Conservation (phyloP, 2,888 invertebrate species). For the Lottia scabra region DNA sequence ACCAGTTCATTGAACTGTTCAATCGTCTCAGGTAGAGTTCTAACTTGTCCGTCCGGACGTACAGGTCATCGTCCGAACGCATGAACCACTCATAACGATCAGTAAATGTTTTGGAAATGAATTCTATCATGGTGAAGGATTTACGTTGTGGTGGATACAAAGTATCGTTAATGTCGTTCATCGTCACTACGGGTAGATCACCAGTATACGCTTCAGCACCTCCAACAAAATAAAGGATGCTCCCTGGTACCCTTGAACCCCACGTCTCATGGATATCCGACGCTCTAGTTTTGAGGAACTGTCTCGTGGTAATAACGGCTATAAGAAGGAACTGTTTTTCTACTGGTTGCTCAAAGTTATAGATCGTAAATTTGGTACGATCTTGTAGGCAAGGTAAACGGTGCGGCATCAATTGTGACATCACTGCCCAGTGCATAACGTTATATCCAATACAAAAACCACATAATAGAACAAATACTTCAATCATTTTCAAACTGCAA, state of each 20-base stretch:
- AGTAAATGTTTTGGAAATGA: constrained; percentile 78
- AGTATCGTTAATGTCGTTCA: constrained; percentile 85
- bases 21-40: constrained; percentile 85
- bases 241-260: constrained; percentile 89
- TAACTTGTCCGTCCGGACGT: constrained; percentile 85
- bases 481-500: too few relatives aligned
- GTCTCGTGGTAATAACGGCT: constrained; percentile 96
- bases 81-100: constrained; percentile 85
- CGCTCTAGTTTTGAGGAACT: constrained; percentile 88
- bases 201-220: constrained; percentile 74
- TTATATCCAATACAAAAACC: too few relatives aligned
- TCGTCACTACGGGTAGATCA: constrained; percentile 78
- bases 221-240: constrained; percentile 85
- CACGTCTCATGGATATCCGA: constrained; percentile 92
- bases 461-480: too few relatives aligned
- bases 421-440: too few relatives aligned
- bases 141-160: constrained; percentile 98
- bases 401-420: too few relatives aligned
- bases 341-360: too few relatives aligned
- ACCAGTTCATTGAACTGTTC: constrained; percentile 86
- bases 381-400: too few relatives aligned
- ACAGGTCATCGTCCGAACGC: constrained; percentile 97
- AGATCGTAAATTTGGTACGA: too few relatives aligned
- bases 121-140: constrained; percentile 87
- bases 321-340: constrained; percentile 64